A percentile compares a stretch with the other conserved stretches of the same genome.
Evolutionary conservation across 35 echinoderm and acorn worm genomes (phyloP).

Genomic region (Amphiura filiformis): DNA sequence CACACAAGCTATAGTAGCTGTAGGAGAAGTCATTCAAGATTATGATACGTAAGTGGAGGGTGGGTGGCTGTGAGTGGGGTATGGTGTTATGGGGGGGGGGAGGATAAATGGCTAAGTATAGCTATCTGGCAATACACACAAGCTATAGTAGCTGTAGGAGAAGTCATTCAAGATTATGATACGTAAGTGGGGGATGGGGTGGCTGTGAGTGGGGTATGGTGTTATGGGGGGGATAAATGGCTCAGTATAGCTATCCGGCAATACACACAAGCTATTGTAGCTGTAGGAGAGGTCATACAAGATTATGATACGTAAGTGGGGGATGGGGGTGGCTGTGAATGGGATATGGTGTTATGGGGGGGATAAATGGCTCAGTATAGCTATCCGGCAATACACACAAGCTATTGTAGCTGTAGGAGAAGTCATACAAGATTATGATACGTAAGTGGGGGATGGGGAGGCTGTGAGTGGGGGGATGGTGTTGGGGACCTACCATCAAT

Average conservation of each 20-base stretch:
- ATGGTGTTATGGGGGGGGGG: too few relatives aligned
- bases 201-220: too few relatives aligned
- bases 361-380: too few relatives aligned
- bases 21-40: conserved; percentile 95
- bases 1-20: conserved; percentile 90
- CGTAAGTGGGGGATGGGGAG: conserved; percentile 37
- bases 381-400: conserved; percentile 97
- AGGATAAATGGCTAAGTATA: too few relatives aligned
- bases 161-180: conserved; percentile 98
- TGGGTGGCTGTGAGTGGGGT: not conserved
- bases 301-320: conserved; percentile 85
- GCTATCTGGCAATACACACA: conserved; percentile 98
- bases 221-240: too few relatives aligned
- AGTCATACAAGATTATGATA: conserved; percentile 98
- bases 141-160: conserved; percentile 91
- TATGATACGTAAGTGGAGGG: conserved; percentile 79
- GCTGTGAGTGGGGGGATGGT: too few relatives aligned
- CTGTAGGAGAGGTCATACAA: conserved; percentile 94
- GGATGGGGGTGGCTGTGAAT: not conserved
- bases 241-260: too few relatives aligned
- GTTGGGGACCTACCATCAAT: too few relatives aligned
- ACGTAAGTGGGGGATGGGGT: conserved; percentile 48
- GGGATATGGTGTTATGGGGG: not conserved
- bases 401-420: conserved; percentile 92
- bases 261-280: conserved; percentile 93